Conservation (phyloP, 2,113 vertebrate species). For the Calyptommatus sinebrachiatus region DNA sequence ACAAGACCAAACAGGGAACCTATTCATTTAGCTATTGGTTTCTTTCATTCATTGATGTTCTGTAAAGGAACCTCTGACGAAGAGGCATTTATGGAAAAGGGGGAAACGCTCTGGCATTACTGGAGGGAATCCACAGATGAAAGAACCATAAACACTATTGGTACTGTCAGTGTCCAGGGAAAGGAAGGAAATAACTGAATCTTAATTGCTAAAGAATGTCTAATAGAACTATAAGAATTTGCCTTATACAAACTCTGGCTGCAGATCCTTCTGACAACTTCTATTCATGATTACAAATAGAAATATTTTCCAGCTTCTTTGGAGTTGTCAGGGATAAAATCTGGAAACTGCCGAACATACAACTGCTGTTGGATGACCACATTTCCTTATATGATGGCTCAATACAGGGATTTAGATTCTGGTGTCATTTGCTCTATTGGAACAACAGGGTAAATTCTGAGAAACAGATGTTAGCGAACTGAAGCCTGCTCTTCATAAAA, state of each 20-base stretch:
- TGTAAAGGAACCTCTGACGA: constrained; percentile 1
- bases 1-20: not conserved
- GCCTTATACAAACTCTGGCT: not conserved
- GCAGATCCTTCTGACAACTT: not conserved
- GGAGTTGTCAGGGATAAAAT: not conserved
- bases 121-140: not conserved
- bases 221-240: not conserved
- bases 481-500: not conserved
- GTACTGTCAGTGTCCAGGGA: not conserved
- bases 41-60: not conserved
- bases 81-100: not conserved
- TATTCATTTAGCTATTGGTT: not conserved
- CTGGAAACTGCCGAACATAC: not conserved
- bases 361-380: not conserved
- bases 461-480: not conserved
- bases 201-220: not conserved
- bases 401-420: not conserved
- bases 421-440: not conserved
- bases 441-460: not conserved
- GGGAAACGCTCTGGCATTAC: not conserved
- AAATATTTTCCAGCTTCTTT: not conserved
- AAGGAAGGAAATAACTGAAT: not conserved
- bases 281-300: not conserved
- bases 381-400: not conserved
- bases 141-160: not conserved